Percentiles rank a stretch among this genome's conserved stretches.
phyloP scores from a whole-genome alignment of 2,888 invertebrate genomes.

The Mycalesis mineus region DNA sequence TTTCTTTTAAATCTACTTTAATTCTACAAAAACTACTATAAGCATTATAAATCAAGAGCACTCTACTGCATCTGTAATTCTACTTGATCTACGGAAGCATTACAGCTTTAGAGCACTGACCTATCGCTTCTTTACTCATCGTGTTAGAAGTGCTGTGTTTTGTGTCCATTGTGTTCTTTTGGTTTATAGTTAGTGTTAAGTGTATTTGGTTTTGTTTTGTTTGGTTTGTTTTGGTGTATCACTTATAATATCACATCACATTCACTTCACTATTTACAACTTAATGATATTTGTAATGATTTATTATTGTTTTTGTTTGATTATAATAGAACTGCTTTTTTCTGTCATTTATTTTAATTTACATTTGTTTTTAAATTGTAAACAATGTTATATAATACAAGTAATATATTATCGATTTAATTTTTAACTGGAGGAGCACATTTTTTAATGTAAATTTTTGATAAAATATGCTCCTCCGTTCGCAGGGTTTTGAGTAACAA shows the following conservation, averaged over 20 bases:
- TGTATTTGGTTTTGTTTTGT: slow-evolving; percentile 28
- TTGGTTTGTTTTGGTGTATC: slow-evolving; percentile 10
- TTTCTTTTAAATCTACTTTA: not conserved
- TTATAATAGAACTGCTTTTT: too few relatives aligned
- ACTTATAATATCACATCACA: slow-evolving; percentile 31
- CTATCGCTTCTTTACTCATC: slow-evolving; percentile 67
- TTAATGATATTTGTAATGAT: not conserved
- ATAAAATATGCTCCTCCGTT: too few relatives aligned
- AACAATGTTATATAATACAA: too few relatives aligned
- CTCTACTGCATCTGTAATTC: too few relatives aligned
- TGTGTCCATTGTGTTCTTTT: slow-evolving; percentile 53
- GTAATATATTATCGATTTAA: too few relatives aligned
- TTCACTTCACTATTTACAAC: slow-evolving; percentile 29
- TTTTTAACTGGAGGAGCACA: too few relatives aligned
- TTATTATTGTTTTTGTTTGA: not conserved
- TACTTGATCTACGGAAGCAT: not conserved
- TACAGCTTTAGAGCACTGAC: slow-evolving; percentile 49
- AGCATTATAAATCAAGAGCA: slow-evolving; percentile 30
- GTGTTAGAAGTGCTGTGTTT: slow-evolving; percentile 56
- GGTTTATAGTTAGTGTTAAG: slow-evolving; percentile 32
- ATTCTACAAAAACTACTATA: not conserved
- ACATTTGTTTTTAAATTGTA: too few relatives aligned
- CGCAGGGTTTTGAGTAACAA: too few relatives aligned
- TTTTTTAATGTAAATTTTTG: too few relatives aligned
- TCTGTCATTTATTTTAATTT: too few relatives aligned